A percentile compares a stretch with the other conserved stretches of the same genome.
These are phyloP conservation scores for Drosophila meridiana DNA, from an alignment of 2,888 invertebrate genomes.

Conservation along the genomic window DNA sequence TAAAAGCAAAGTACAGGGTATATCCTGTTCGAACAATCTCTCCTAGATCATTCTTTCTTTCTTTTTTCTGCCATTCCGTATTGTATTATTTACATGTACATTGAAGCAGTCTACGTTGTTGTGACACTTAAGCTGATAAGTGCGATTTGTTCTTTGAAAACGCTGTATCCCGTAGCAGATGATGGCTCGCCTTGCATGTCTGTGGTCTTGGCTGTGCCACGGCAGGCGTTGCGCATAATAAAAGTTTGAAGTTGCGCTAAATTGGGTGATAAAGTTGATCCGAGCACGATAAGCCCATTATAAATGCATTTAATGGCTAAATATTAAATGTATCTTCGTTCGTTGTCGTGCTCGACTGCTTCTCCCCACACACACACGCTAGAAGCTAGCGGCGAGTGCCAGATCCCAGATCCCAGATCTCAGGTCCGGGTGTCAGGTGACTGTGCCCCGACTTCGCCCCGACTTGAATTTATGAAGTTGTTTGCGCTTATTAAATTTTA, in stretches of 20 bases:
- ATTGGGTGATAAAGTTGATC: conserved; percentile 82
- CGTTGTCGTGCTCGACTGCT: conserved; percentile 53
- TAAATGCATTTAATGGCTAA: conserved; percentile 82
- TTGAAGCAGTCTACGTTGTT: conserved; percentile 33
- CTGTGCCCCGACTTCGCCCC: conserved; percentile 29
- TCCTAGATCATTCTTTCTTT: neutral
- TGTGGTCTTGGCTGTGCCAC: conserved; percentile 9
- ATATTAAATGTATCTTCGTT: conserved; percentile 77
- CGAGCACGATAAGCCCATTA: conserved; percentile 82
- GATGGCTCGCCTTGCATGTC: conserved; percentile 17
- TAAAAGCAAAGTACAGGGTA: neutral
- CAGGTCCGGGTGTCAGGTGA: conserved; percentile 46
- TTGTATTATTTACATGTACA: conserved; percentile 11
- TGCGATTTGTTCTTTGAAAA: conserved; percentile 25
- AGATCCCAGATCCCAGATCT: conserved; percentile 21
- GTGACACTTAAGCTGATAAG: conserved; percentile 43
- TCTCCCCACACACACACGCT: conserved; percentile 20
- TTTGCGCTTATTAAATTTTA: conserved; percentile 78
- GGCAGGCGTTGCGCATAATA: conserved; percentile 54
- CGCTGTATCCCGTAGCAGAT: conserved; percentile 4
- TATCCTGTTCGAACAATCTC: neutral
- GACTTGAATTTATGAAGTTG: conserved; percentile 76
- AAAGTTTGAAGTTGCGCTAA: conserved; percentile 68
- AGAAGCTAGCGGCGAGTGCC: conserved; percentile 20
- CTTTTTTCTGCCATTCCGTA: neutral